A percentile compares a stretch with the other conserved stretches of the same genome.
These are phyloP conservation scores for Synergus umbraculus DNA, from an alignment of 2,888 invertebrate genomes.

Conservation along the genomic window DNA sequence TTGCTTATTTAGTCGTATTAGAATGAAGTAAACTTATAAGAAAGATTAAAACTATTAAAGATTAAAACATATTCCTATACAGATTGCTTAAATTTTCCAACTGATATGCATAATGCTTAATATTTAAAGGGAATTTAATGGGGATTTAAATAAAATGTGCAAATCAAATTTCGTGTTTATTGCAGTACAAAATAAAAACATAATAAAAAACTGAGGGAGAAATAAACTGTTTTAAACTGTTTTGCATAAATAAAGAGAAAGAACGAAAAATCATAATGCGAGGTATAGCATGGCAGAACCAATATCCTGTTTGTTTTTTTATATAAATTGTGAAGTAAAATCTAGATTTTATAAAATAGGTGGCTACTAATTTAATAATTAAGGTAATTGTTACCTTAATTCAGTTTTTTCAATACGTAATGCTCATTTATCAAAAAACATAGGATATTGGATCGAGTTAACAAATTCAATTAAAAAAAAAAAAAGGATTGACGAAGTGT, in stretches of 20 bases:
- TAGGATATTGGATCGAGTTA: slow-evolving; percentile 67
- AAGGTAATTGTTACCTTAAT: no score
- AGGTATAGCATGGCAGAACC: slow-evolving; percentile 43
- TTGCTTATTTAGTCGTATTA: not conserved
- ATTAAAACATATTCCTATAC: no score
- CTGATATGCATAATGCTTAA: no score
- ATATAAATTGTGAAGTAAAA: not conserved
- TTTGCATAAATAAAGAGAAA: not conserved
- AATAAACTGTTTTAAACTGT: not conserved
- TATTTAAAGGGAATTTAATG: not conserved
- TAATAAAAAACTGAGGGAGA: not conserved
- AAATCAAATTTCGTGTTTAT: slow-evolving; percentile 28
- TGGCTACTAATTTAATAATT: not conserved
- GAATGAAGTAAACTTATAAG: not conserved
- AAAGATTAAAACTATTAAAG: no score
- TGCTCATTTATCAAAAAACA: slow-evolving; percentile 39
- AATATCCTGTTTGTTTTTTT: slow-evolving; percentile 40
- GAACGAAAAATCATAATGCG: not conserved
- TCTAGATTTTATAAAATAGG: not conserved
- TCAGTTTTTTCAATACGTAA: not conserved
- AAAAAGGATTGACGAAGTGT: slow-evolving; percentile 4
- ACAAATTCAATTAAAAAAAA: slow-evolving; percentile 51
- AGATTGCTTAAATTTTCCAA: no score
- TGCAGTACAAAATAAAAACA: slow-evolving; percentile 15
- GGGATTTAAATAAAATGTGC: not conserved